phyloP scores from a whole-genome alignment of 2,797 vertebrate genomes.

The Gambelia wislizenii region DNA sequence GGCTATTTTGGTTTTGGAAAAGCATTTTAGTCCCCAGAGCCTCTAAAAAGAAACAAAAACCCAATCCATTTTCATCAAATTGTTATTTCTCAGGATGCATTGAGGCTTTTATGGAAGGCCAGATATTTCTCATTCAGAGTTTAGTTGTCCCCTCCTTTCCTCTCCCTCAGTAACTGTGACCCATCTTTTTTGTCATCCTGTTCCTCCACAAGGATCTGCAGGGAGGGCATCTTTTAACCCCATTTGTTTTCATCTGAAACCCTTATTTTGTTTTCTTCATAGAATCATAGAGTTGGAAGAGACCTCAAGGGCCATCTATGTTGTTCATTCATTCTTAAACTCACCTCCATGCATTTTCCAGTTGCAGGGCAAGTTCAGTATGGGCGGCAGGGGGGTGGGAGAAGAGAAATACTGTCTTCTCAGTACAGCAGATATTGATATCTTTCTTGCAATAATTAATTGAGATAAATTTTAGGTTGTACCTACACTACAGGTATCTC shows the following conservation, averaged over 20 bases:
- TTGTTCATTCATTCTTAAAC: neutral
- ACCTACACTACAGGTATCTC: neutral
- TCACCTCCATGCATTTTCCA: neutral
- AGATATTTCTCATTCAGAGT: neutral
- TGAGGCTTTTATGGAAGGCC: slow-evolving; percentile 22
- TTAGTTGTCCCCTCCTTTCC: neutral
- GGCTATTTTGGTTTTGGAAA: slow-evolving; percentile 57
- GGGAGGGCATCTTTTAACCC: neutral
- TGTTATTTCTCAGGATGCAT: slow-evolving; percentile 44
- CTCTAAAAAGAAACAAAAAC: slow-evolving; percentile 54
- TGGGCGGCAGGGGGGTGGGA: no score
- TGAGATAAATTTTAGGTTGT: neutral
- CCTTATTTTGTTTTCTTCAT: neutral
- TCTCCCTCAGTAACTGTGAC: neutral
- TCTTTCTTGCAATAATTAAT: neutral
- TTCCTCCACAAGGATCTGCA: neutral
- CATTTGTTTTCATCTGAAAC: neutral
- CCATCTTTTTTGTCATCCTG: neutral
- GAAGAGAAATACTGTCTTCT: neutral
- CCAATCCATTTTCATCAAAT: slow-evolving; percentile 61
- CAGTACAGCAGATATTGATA: neutral
- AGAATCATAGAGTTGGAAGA: no score
- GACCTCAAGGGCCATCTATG: no score
- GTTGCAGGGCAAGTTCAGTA: neutral
- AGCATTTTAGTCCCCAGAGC: slow-evolving; percentile 63